Base-by-base conservation (phyloP, 2,888 invertebrate genomes). In the Pteria penguin region DNA sequence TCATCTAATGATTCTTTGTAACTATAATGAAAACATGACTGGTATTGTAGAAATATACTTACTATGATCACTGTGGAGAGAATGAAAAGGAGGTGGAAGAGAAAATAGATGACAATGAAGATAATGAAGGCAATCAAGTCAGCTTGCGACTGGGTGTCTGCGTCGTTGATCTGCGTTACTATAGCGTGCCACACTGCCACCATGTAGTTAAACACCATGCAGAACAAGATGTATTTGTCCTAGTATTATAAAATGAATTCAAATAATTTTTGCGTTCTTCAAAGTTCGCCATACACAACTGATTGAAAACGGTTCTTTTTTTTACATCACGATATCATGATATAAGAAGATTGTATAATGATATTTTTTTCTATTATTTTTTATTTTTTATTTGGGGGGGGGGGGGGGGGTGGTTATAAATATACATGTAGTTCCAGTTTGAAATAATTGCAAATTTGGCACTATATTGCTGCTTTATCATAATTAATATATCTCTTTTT, bases 121-220 rank as follows among this genome's bases (percentile, higher is more conserved):
- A 77, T 74, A 32, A 88, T 84, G 81, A 90, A 89, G 29, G 88
- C 89, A 60, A 84, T 85, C 36, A 80, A 75, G 78, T 89, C 89
- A 54, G 87, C 69, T 52, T 76, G 70, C 2, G 29, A 65, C 26
- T 85, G 78, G 55, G 84, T 78, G 22, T 29, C 54, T 4, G 76
- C 45, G 63, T 84, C 79, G 31, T 82, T 57, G 22, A 81, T 70
- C 27, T 82, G 76, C 0, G 88, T 87, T 14, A 90, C 82, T 5
- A 88, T 78, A 14, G 89, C 90, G 79, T 91, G 91, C 91, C 91
- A 91, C 0, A 86, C 79, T 67, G 89, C 87, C 5, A 90, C 89
- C 32, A 90, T 78, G 77, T 87, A 90, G 70, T 90, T 85, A 67
- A 89, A 86, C 5, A 87, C 82, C 82, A 91, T 86, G 24, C 88